Conservation (phyloP, 2,113 vertebrate genomes). For the Seriola quinqueradiata region DNA sequence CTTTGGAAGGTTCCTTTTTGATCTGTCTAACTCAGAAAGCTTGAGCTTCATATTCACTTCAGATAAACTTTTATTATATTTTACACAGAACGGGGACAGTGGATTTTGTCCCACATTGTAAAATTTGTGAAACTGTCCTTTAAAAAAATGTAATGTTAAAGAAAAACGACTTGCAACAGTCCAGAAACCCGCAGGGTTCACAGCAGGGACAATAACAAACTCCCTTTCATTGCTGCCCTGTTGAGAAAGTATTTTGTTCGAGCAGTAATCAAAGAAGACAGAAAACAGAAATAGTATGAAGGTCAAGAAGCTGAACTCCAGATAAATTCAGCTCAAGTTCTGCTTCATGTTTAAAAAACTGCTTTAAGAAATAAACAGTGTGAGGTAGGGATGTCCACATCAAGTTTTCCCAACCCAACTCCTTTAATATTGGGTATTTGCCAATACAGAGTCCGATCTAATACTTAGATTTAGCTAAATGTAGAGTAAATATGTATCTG, state of each 20-base stretch:
- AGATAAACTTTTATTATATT: background rate
- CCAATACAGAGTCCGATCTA: too few species aligned
- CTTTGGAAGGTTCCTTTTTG: background rate
- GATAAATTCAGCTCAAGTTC: background rate
- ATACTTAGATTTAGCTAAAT: too few species aligned
- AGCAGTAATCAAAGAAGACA: background rate
- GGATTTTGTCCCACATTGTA: background rate
- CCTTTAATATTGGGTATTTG: too few species aligned
- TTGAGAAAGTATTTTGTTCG: slow-evolving; percentile 2
- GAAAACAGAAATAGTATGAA: slow-evolving; percentile 1
- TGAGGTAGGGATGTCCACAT: background rate
- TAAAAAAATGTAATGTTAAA: background rate
- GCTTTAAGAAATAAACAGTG: background rate
- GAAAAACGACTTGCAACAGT: background rate
- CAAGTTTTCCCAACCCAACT: too few species aligned
- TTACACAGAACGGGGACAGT: background rate
- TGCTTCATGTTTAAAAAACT: background rate
- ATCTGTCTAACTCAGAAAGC: background rate
- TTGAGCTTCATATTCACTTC: background rate
- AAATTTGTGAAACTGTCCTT: background rate
- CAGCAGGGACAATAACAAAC: slow-evolving; percentile 18
- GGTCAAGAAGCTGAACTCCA: background rate
- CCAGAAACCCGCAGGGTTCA: slow-evolving; percentile 27
- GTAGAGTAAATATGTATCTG: too few species aligned
- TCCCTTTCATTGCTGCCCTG: slow-evolving; percentile 4